A percentile compares a stretch with the other conserved stretches of the same genome.
Conservation (phyloP, 2,888 invertebrate species). For the Uropetala carovei region DNA sequence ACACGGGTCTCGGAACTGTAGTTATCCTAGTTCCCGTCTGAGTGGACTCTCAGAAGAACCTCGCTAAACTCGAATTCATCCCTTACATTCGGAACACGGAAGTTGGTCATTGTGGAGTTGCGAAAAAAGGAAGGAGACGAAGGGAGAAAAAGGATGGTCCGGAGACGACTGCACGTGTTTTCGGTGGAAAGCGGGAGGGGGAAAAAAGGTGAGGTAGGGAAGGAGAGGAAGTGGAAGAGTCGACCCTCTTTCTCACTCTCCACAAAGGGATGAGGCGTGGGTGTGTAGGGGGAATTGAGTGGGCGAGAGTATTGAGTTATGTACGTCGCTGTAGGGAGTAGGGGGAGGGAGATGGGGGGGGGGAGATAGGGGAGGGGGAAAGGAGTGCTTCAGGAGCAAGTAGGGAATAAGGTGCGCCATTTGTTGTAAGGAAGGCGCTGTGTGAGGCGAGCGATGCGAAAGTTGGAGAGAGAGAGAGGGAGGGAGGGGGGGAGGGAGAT, state of each 20-base stretch:
- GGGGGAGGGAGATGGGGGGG: background rate
- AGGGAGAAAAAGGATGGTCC: background rate
- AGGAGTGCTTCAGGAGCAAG: background rate
- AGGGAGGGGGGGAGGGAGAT: background rate
- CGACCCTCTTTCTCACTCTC: background rate
- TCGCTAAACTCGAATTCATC: background rate
- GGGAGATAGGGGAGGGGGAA: background rate
- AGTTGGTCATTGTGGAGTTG: background rate
- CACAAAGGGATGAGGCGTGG: too few species aligned
- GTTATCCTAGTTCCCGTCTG: background rate
- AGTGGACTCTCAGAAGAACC: background rate
- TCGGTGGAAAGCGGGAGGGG: background rate
- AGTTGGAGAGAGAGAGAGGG: background rate
- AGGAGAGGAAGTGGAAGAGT: background rate
- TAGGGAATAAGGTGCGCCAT: background rate
- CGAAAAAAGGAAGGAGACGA: background rate
- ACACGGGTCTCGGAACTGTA: too few species aligned
- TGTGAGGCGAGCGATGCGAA: background rate
- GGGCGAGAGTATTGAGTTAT: background rate
- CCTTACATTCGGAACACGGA: background rate
- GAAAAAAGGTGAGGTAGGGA: too few species aligned
- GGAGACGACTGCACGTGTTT: slow-evolving; percentile 13
- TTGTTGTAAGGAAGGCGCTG: background rate
- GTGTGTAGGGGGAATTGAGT: too few species aligned
- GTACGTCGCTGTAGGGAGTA: background rate